Evolutionary conservation across 2,797 vertebrate species (phyloP).

Genomic region (Manis crassicaudata): DNA sequence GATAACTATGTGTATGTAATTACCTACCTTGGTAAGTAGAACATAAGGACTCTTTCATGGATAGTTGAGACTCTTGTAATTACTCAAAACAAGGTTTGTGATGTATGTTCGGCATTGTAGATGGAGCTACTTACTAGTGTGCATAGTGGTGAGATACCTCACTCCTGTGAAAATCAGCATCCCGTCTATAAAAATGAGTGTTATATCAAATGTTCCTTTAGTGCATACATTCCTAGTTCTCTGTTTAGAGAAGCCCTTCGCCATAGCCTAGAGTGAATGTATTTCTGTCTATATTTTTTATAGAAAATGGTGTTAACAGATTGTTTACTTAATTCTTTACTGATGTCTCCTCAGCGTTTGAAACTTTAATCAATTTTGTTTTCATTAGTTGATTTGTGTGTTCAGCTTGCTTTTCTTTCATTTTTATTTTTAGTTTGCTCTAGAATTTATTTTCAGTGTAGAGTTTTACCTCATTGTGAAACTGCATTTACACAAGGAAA

Average conservation of each 20-base stretch:
- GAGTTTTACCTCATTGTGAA: background rate
- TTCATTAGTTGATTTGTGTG: background rate
- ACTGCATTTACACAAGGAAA: background rate
- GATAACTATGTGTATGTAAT: background rate
- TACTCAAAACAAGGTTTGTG: background rate
- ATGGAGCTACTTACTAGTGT: background rate
- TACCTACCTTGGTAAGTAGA: background rate
- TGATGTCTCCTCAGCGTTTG: background rate
- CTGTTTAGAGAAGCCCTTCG: background rate
- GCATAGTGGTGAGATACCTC: background rate
- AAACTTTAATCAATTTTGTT: slow-evolving; percentile 17
- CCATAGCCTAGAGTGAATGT: background rate
- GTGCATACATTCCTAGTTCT: background rate
- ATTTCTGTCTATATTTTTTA: background rate
- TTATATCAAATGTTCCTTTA: background rate
- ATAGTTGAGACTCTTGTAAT: background rate
- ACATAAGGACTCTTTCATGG: background rate
- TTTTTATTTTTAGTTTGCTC: slow-evolving; percentile 5
- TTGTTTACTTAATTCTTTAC: background rate
- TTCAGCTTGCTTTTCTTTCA: background rate
- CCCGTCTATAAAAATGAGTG: background rate
- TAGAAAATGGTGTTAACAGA: background rate
- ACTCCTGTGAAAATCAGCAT: background rate
- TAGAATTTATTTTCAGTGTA: slow-evolving; percentile 36
- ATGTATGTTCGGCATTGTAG: background rate